phyloP scores from a whole-genome alignment of 2,797 vertebrate species.

The Epinephelus awoara region DNA sequence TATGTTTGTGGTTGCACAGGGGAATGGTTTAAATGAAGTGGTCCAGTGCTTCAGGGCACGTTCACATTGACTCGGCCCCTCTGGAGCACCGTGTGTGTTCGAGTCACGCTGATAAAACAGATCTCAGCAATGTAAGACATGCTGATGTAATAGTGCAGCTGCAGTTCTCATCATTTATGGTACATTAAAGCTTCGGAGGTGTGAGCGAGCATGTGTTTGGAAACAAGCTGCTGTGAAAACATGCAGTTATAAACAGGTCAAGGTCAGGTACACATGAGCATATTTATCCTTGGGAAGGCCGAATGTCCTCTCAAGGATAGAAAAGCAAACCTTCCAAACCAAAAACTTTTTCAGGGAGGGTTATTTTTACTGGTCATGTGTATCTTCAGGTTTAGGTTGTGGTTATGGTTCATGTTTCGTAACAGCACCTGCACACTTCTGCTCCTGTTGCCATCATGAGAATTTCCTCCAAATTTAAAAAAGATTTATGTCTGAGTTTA shows the following conservation, averaged over 20 bases:
- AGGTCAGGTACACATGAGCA: neutral
- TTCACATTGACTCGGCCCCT: constrained; percentile 44
- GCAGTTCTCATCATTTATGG: constrained; percentile 40
- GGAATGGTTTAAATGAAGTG: constrained; percentile 51
- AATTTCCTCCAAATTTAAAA: neutral
- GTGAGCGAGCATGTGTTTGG: constrained; percentile 8
- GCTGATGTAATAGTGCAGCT: constrained; percentile 44
- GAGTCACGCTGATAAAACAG: constrained; percentile 8
- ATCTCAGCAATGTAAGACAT: constrained; percentile 24
- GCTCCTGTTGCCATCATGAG: neutral
- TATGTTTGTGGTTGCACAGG: constrained; percentile 20
- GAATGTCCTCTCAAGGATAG: neutral
- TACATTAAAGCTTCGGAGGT: constrained; percentile 16
- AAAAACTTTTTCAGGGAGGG: neutral
- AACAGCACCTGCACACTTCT: neutral
- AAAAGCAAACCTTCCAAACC: constrained; percentile 9
- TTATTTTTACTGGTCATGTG: neutral
- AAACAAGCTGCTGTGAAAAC: constrained; percentile 29
- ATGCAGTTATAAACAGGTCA: neutral
- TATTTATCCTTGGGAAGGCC: neutral
- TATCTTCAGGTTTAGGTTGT: neutral
- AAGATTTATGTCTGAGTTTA: neutral
- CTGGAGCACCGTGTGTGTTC: constrained; percentile 23
- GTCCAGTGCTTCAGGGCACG: constrained; percentile 26
- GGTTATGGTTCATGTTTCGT: neutral